Conservation (phyloP, 2,888 invertebrate species). For the Campoplex capitator region DNA sequence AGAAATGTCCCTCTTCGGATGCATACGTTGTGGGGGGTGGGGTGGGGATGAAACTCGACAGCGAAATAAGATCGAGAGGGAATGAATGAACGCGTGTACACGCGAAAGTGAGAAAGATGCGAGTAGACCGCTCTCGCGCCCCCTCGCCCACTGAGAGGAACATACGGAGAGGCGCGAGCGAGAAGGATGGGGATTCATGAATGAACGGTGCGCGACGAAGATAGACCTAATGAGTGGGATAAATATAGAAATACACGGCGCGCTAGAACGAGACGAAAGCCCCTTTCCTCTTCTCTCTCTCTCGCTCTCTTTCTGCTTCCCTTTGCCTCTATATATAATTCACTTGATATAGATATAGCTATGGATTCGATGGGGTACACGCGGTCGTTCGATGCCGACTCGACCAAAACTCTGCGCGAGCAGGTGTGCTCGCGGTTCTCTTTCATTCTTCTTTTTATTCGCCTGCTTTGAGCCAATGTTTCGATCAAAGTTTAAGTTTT, state of each 20-base stretch:
- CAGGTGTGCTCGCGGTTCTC: neutral
- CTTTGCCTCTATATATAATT: neutral
- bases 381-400: conserved; percentile 6
- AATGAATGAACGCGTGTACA: conserved; percentile 81
- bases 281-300: neutral
- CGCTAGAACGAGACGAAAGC: conserved; percentile 76
- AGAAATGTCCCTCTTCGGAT: conserved; percentile 47
- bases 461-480: neutral
- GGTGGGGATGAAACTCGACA: conserved; percentile 57
- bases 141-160: conserved; percentile 18
- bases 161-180: conserved; percentile 68
- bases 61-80: conserved; percentile 49
- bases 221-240: conserved; percentile 72
- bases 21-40: neutral
- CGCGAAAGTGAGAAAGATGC: conserved; percentile 72
- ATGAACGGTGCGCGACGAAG: conserved; percentile 72
- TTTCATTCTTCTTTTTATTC: neutral
- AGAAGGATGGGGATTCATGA: conserved; percentile 75
- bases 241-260: conserved; percentile 74
- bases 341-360: neutral
- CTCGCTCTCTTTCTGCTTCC: neutral
- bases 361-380: neutral
- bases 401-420: neutral
- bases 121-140: conserved; percentile 14
- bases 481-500: conserved; percentile 1